Evolutionary conservation across 1,140 invertebrate species (phyloP), one percentile per base, ranked within the genome.

Genomic region (Epicauta chinensis): DNA sequence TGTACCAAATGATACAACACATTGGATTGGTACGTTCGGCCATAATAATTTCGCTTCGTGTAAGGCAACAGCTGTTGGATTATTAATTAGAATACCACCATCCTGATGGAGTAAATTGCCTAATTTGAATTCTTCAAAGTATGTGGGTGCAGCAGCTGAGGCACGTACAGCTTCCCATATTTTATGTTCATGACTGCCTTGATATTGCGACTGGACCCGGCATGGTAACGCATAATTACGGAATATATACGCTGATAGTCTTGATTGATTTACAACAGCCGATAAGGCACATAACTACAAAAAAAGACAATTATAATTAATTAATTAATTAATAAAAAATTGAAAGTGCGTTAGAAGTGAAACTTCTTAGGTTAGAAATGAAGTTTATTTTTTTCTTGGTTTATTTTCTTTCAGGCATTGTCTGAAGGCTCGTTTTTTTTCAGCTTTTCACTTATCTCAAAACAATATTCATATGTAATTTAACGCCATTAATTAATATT

Each of bases 111-210:
- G 69, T 62, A 81, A 77, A 16, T 86, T 82, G 43, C 82, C 83
- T 12, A 88, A 73, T 59, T 80, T 78, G 62, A 87, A 92, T 67
- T 94, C 91, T 66, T 91, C 83, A 73, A 94, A 97, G 74, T 94
- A 94, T 0, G 88, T 89, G 2, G 93, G 93, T 13, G 93, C 93
- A 40, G 93, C 92, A 34, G 91, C 88, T 6, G 91, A 94, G 7
- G 92, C 93, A 64, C 92, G 73, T 2, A 93, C 83, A 9, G 90
- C 88, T 76, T 96, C 84, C 91, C 93, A 97, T 11, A 94, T 67
- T 60, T 76, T 73, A 56, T 89, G 80, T 38, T 81, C 78, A 56
- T 79, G 80, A 16, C 80, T 84, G 23, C 94, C 93, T 39, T 80
- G 77, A 67, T 93, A 95, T 51, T 86, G 83, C 43, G 86, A 86